phyloP scores from a whole-genome alignment of 2,888 invertebrate species.

The Dascillus cervinus region DNA sequence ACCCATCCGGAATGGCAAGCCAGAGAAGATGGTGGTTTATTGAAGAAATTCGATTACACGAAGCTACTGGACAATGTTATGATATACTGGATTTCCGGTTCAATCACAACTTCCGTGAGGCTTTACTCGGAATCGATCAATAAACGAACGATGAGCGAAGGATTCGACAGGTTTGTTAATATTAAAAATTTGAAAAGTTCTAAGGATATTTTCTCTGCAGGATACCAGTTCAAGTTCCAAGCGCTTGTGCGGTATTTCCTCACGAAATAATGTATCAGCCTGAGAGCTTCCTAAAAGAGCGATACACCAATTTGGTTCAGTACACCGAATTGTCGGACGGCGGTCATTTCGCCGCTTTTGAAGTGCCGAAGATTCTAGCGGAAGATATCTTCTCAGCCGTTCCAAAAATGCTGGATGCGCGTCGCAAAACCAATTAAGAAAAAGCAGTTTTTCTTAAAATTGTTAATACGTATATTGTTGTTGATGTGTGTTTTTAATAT shows the following conservation, averaged over 20 bases:
- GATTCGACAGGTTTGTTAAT: slow-evolving; percentile 20
- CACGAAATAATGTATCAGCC: slow-evolving; percentile 57
- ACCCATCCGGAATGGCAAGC: slow-evolving; percentile 46
- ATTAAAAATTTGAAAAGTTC: slow-evolving; percentile 2
- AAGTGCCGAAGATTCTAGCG: slow-evolving; percentile 62
- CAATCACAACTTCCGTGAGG: slow-evolving; percentile 65
- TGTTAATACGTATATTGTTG: not conserved
- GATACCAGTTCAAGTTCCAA: slow-evolving; percentile 57
- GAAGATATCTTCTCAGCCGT: slow-evolving; percentile 48
- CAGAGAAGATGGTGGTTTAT: slow-evolving; percentile 57
- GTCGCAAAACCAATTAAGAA: not conserved
- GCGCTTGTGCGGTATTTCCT: slow-evolving; percentile 65
- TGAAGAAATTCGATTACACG: slow-evolving; percentile 58
- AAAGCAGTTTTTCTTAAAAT: not conserved
- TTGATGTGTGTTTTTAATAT: too few species aligned
- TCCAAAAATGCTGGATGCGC: not conserved
- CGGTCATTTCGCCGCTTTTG: slow-evolving; percentile 80
- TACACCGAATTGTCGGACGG: slow-evolving; percentile 58
- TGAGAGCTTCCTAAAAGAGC: slow-evolving; percentile 49
- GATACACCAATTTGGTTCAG: slow-evolving; percentile 59
- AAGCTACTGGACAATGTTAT: slow-evolving; percentile 69
- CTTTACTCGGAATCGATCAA: slow-evolving; percentile 59
- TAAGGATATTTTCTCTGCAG: slow-evolving; percentile 46
- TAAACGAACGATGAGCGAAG: slow-evolving; percentile 21
- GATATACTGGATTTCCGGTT: slow-evolving; percentile 70